Percentiles rank a stretch among this genome's conserved stretches.
Evolutionary conservation across 1,140 invertebrate genomes (phyloP).

Genomic region (Lamellibrachia luymesi): DNA sequence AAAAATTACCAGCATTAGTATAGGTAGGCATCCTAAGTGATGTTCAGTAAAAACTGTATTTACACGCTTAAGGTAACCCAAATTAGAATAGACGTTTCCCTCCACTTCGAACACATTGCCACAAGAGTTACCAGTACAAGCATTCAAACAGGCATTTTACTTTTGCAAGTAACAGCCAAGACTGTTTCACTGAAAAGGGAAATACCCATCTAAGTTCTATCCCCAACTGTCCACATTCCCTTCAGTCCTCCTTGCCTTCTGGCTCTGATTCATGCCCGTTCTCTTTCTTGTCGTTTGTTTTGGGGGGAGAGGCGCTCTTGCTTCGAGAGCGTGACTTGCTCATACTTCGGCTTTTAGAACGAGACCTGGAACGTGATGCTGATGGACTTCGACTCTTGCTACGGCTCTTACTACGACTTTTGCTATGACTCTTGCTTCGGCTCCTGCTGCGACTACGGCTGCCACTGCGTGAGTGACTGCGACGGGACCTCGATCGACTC

Average conservation of each 20-base stretch:
- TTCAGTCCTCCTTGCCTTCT: neutral
- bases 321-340: constrained; percentile 9
- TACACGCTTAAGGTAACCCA: neutral
- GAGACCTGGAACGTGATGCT: neutral
- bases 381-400: constrained; percentile 9
- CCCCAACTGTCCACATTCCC: neutral
- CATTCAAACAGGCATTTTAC: neutral
- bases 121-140: neutral
- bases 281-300: neutral
- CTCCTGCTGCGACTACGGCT: constrained; percentile 7
- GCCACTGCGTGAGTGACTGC: constrained; percentile 5
- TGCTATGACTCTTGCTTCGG: constrained; percentile 18
- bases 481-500: neutral
- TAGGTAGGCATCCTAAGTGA: neutral
- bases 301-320: neutral
- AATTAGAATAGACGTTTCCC: neutral
- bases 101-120: neutral
- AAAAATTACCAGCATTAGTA: neutral
- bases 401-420: constrained; percentile 9
- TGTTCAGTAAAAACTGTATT: neutral
- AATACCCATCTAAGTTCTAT: neutral
- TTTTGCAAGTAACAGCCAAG: neutral
- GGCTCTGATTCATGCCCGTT: neutral
- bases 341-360: constrained; percentile 12
- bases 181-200: neutral